Evolutionary conservation across 2,888 invertebrate species (phyloP).

Genomic region (Andrena minutula): DNA sequence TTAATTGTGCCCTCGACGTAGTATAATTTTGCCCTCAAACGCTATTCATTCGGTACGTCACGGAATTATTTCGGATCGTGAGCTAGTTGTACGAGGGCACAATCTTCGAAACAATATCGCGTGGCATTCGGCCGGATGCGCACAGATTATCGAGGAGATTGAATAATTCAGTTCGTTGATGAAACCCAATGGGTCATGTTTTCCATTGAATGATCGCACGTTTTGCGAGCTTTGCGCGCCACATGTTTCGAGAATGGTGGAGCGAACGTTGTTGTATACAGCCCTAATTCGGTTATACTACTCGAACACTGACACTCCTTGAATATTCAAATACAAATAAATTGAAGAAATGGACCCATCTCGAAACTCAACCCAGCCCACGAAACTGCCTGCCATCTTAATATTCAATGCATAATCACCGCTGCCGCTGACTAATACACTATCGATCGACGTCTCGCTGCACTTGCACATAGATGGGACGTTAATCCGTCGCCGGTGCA

Average conservation of each 20-base stretch:
- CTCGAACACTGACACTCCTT: no score
- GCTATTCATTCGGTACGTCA: constrained; percentile 31
- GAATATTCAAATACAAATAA: no score
- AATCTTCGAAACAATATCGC: constrained; percentile 57
- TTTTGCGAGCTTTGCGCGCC: constrained; percentile 7
- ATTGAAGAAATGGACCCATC: no score
- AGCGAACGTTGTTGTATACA: background rate
- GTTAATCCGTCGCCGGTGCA: constrained; percentile 56
- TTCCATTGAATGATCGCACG: constrained; percentile 41
- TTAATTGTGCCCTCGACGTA: constrained; percentile 1
- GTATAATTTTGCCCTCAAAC: constrained; percentile 27
- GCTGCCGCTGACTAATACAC: background rate
- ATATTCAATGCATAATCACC: constrained; percentile 4
- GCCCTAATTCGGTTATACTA: no score
- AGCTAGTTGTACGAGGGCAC: constrained; percentile 5
- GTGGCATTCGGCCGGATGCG: constrained; percentile 49
- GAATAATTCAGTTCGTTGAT: constrained; percentile 63
- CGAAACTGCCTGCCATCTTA: background rate
- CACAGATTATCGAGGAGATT: constrained; percentile 64
- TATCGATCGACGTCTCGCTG: constrained; percentile 50
- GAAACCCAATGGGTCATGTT: constrained; percentile 38
- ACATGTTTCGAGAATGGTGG: constrained; percentile 12
- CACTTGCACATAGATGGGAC: constrained; percentile 54
- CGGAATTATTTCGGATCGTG: constrained; percentile 50
- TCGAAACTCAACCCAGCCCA: background rate